Base-by-base conservation (phyloP, 2,113 vertebrate species). In the Aix galericulata region DNA sequence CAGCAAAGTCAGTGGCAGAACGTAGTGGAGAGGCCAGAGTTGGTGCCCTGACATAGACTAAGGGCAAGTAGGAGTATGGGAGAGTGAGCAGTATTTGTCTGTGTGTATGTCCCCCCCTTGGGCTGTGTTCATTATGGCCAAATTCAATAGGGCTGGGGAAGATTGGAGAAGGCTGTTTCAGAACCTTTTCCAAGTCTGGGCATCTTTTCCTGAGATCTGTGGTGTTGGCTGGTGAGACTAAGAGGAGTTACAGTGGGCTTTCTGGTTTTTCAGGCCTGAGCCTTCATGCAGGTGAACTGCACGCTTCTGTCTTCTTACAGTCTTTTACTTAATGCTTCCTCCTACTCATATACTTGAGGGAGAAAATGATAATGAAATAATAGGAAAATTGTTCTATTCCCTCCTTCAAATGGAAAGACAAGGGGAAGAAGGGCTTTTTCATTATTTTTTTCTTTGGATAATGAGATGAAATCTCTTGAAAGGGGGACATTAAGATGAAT, bases 21-120 rank as follows among this genome's bases (percentile, higher is more conserved):
- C 4, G 1, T 13, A 53, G 11, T 1, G 0, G 44, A 42, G 29
- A 17, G 34, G 15, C 15, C 1, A 13, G 68, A 27, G 29, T 5
- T 60, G n/a, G 3, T 77, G 23, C 0, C 4, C 13, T 31, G 64
- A 5, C 16, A 6, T 22, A 3, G 1, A 59, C 7, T 3, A 42
- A 64, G 44, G 17, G 21, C 52, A 66, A 69, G 36, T 0, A 6
- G 18, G 36, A 63, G 53, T 5, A 3, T 1, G 21, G 60, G 53
- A 60, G 60, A 17, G 12, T 6, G n/a, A 48, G 42, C 14, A 17
- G 15, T 17, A 52, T 8, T 36, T 68, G 36, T 7, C 5, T 83
- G 5, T 53, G 60, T 10, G 2, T 18, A 0, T 63, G 14, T 20
- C 2, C 46, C 8, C 16, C 18, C 71, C 27, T 21, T 31, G 50